Conservation (phyloP, 2,113 vertebrate genomes). For the Fregata magnificens region DNA sequence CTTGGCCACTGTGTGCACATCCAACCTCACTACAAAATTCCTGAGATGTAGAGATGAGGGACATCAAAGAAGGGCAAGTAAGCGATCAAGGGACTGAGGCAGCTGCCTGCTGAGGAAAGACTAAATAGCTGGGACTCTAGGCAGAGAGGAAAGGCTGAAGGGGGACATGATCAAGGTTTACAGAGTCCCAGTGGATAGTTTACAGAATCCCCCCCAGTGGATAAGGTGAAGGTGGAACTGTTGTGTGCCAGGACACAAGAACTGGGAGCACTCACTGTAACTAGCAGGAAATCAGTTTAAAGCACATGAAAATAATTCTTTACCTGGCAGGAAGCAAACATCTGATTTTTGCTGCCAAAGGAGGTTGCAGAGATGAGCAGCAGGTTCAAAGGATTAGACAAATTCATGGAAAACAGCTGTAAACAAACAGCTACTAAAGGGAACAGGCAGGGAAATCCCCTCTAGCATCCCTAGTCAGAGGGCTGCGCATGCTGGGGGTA, state of each 20-base stretch:
- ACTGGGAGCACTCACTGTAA: neutral
- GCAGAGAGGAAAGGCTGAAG: neutral
- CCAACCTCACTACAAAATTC: neutral
- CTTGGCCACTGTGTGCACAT: neutral
- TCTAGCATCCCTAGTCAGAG: neutral
- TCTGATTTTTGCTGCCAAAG: neutral
- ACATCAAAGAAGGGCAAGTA: neutral
- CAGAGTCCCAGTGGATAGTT: neutral
- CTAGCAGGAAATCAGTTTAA: neutral
- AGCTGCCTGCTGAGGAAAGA: neutral
- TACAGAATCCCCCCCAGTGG: neutral
- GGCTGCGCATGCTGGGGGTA: neutral
- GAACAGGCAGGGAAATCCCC: neutral
- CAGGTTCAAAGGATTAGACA: neutral
- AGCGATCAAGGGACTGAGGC: neutral
- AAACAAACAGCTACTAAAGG: neutral
- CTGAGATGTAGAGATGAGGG: neutral
- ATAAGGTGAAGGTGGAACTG: neutral
- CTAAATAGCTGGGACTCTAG: neutral
- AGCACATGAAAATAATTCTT: neutral
- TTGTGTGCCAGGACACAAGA: neutral
- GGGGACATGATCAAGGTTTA: neutral
- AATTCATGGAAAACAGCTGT: neutral
- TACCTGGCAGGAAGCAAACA: neutral
- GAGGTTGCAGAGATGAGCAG: neutral